Evolutionary conservation across 2,113 vertebrate species (phyloP).

Genomic region (Calypte anna): DNA sequence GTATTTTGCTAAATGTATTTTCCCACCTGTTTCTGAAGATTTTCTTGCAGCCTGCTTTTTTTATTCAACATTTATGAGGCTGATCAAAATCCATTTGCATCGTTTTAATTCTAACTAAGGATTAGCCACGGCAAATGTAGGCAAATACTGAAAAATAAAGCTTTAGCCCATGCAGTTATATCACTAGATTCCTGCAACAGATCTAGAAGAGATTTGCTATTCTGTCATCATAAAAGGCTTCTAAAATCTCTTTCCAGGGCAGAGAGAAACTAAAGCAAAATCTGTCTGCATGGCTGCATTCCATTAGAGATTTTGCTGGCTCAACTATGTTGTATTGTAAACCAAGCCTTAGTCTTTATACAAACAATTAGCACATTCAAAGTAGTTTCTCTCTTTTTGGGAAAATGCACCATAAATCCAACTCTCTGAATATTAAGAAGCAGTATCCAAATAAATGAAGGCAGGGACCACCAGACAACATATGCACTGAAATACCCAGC

Average conservation of each 20-base stretch:
- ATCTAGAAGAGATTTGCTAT: background rate
- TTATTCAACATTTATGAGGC: background rate
- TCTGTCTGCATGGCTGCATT: background rate
- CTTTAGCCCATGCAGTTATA: background rate
- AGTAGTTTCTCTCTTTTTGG: background rate
- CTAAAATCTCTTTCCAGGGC: background rate
- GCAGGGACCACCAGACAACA: constrained; percentile 5
- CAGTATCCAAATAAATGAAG: constrained; percentile 49
- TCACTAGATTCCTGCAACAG: background rate
- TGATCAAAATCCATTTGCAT: background rate
- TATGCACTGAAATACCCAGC: background rate
- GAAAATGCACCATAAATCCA: constrained; percentile 62
- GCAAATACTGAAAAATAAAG: background rate
- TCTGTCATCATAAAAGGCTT: background rate
- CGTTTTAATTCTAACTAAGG: background rate
- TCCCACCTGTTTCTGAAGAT: background rate
- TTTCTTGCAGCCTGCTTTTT: background rate
- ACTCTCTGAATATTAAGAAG: constrained; percentile 63
- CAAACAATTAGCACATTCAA: background rate
- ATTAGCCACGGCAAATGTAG: background rate
- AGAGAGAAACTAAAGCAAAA: background rate
- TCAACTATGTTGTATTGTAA: background rate
- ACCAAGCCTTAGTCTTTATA: background rate
- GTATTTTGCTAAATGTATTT: background rate
- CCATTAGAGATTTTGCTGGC: background rate